Base-by-base conservation (phyloP, 1,140 invertebrate species). In the Platorchestia sp. region DNA sequence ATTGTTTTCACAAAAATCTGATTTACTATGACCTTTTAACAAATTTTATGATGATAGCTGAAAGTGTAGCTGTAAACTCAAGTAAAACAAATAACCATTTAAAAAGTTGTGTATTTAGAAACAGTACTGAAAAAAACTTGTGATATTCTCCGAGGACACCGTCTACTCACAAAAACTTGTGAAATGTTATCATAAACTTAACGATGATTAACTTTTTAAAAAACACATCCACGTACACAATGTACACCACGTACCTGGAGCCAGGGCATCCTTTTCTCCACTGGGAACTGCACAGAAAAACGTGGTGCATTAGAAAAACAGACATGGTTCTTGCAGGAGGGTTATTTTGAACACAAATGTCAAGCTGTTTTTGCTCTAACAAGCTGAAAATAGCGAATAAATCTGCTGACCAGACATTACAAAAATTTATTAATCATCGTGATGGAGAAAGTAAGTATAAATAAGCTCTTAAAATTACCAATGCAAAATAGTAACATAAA, bases 201-300 rank as follows among this genome's bases (percentile, higher is more conserved):
- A n/a, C n/a, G n/a, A n/a, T n/a, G n/a, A n/a, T n/a, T n/a, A n/a
- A n/a, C n/a, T n/a, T n/a, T n/a, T n/a, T n/a, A n/a, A n/a, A n/a
- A n/a, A n/a, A n/a, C n/a, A n/a, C n/a, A n/a, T n/a, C n/a, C n/a
- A n/a, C n/a, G n/a, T n/a, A n/a, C n/a, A n/a, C n/a, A 7, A 75
- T 75, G 59, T 75, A 75, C 10, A 75, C 0, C 45, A 93, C 91
- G 44, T 44, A 93, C 91, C 91, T 93, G 91, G 91, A 47, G 91
- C 91, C 22, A 93, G 45, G 16, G 91, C 91, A 47, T 93, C 91
- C 91, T 93, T 93, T 44, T 93, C 91, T 42, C 91, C 91, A 40
- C 91, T 93, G 41, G 91, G 91, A 93, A 93, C 91, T 93, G 91
- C 91, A 47, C 43, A 93, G 91, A 14, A 47, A 93, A 47, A 93